These are phyloP conservation scores for Cichladusa arquata DNA, from an alignment of 2,113 vertebrate genomes.

Conservation along the genomic window DNA sequence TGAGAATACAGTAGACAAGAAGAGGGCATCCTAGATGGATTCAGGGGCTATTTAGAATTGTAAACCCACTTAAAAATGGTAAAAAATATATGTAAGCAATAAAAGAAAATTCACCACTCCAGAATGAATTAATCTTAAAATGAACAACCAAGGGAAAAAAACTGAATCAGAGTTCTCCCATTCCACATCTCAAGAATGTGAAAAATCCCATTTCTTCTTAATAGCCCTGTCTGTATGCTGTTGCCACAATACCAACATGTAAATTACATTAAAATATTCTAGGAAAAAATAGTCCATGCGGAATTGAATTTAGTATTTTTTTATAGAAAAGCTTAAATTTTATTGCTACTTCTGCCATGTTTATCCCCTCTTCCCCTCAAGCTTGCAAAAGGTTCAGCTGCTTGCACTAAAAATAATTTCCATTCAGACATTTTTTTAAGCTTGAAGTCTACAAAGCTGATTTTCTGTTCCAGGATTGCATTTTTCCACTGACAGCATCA, in stretches of 20 bases:
- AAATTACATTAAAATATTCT: background rate
- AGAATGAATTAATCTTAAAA: background rate
- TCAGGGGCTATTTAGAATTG: background rate
- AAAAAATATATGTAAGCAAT: background rate
- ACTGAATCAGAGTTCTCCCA: background rate
- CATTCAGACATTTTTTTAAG: background rate
- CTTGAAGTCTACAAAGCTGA: background rate
- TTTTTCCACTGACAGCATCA: background rate
- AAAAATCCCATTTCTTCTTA: background rate
- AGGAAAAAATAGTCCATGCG: background rate
- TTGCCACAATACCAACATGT: background rate
- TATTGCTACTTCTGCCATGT: background rate
- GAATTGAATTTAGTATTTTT: background rate
- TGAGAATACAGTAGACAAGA: background rate
- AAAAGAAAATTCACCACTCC: background rate
- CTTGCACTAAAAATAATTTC: background rate
- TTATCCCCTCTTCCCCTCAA: background rate
- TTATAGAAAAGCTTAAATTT: background rate
- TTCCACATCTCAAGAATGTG: background rate
- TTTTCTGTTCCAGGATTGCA: background rate
- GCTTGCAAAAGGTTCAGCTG: background rate
- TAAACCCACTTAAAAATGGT: background rate
- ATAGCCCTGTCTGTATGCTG: background rate
- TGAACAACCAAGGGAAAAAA: background rate
- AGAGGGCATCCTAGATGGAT: background rate